These are phyloP conservation scores for Acrossocheilus wenchowensis DNA, from an alignment of 2,797 vertebrate species.

Conservation along the genomic window DNA sequence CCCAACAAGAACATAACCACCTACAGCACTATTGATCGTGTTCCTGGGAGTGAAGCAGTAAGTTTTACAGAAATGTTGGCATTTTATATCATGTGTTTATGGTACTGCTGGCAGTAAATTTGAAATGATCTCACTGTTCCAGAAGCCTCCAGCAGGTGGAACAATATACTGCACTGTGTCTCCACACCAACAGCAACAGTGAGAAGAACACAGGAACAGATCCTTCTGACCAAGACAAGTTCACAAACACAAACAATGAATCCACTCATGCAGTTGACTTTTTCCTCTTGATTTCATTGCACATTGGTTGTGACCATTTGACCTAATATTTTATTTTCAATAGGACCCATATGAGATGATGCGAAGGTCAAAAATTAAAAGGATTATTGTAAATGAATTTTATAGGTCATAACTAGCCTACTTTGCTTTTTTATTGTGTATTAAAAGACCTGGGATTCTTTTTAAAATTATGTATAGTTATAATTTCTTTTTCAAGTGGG, in stretches of 20 bases:
- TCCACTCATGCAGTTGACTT: too few species aligned
- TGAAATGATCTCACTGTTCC: background rate
- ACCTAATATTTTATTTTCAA: background rate
- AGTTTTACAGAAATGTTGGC: background rate
- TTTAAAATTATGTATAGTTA: background rate
- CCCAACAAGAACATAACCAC: background rate
- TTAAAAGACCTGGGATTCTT: background rate
- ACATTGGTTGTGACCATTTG: too few species aligned
- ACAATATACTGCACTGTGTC: background rate
- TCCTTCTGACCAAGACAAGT: too few species aligned
- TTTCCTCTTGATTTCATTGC: too few species aligned
- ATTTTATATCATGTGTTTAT: background rate
- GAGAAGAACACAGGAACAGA: too few species aligned
- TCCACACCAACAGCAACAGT: background rate
- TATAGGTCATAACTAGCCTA: background rate
- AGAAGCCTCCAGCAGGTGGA: background rate
- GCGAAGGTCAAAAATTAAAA: background rate
- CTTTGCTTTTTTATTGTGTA: too few species aligned
- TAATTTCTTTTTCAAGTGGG: background rate
- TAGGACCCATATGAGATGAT: background rate
- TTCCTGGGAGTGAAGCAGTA: background rate
- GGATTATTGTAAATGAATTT: accelerated
- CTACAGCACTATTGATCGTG: background rate
- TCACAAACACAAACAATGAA: too few species aligned
- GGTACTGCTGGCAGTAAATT: too few species aligned